A percentile compares a stretch with the other conserved stretches of the same genome.
Evolutionary conservation across 2,797 vertebrate species (phyloP).

Genomic region (Lepilemur septentrionalis): DNA sequence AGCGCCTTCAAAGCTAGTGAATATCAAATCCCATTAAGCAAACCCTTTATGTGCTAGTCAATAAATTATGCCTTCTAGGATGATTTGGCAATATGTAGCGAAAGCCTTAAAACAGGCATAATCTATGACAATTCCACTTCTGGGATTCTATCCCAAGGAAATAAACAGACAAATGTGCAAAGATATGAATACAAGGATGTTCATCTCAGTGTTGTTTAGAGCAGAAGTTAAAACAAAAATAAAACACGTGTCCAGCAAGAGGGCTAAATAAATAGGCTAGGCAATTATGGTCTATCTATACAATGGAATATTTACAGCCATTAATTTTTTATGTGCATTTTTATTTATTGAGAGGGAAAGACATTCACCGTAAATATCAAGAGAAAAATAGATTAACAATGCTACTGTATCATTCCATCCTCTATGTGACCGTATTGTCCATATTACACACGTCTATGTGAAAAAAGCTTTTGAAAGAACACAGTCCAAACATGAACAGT

Average conservation of each 20-base stretch:
- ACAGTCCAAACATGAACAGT: neutral
- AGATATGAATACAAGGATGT: neutral
- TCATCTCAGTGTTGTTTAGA: slow-evolving; percentile 51
- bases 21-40: slow-evolving; percentile 51
- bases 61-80: slow-evolving; percentile 6
- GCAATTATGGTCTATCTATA: neutral
- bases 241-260: neutral
- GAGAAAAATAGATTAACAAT: neutral
- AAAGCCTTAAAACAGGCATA: neutral
- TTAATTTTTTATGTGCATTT: neutral
- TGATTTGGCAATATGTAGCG: neutral
- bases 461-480: neutral
- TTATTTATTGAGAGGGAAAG: neutral
- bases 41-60: slow-evolving; percentile 32
- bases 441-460: neutral
- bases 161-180: neutral
- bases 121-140: neutral
- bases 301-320: neutral
- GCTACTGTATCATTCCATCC: neutral
- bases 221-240: neutral
- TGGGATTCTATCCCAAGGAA: neutral
- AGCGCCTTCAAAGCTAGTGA: slow-evolving; percentile 57
- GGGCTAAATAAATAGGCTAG: neutral
- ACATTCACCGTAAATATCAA: neutral
- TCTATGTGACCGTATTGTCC: neutral